phyloP scores from a whole-genome alignment of 2,888 invertebrate genomes.

The Aplocera efformata region DNA sequence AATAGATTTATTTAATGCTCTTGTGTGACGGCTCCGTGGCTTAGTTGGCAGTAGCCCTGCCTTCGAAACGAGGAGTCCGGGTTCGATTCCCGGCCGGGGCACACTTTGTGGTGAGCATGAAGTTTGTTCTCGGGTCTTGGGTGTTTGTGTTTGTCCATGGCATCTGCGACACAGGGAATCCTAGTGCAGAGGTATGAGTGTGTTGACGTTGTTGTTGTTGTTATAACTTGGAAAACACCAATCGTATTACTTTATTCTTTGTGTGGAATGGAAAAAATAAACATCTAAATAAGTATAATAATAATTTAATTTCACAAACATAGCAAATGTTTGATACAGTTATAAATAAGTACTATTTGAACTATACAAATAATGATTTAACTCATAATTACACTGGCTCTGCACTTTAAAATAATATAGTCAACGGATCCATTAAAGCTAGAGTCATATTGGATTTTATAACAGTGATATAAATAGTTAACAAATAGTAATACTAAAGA shows the following conservation, averaged over 20 bases:
- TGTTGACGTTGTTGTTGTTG: too few species aligned
- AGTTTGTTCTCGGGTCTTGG: too few species aligned
- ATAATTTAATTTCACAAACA: conserved; percentile 78
- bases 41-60: too few species aligned
- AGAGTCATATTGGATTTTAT: conserved; percentile 66
- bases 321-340: conserved; percentile 59
- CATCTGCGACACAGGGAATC: too few species aligned
- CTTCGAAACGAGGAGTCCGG: too few species aligned
- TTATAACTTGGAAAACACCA: too few species aligned
- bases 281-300: conserved; percentile 40
- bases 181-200: too few species aligned
- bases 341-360: conserved; percentile 76
- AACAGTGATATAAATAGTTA: conserved; percentile 79
- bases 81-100: too few species aligned
- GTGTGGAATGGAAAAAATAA: conserved; percentile 9
- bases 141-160: too few species aligned
- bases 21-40: too few species aligned
- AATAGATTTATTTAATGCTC: too few species aligned
- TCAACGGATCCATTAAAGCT: conserved; percentile 76
- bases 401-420: conserved; percentile 76
- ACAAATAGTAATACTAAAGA: conserved; percentile 73
- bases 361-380: conserved; percentile 78
- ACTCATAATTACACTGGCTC: conserved; percentile 78
- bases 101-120: too few species aligned
- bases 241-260: neutral